These are phyloP conservation scores for Eulacestoma nigropectus DNA, from an alignment of 2,113 vertebrate genomes.

Conservation along the genomic window DNA sequence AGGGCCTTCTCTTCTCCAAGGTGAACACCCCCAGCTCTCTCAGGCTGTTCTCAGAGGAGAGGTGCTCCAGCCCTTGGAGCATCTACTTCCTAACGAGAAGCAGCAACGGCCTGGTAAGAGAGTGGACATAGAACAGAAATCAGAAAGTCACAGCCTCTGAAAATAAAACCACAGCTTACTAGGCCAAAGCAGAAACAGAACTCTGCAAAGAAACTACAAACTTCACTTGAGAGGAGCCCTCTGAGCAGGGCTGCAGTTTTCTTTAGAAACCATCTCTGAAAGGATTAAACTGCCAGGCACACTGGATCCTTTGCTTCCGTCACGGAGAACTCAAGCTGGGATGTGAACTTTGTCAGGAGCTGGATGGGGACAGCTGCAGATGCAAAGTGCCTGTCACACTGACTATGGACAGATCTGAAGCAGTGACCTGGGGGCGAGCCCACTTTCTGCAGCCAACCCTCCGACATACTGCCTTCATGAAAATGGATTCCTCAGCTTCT, in stretches of 20 bases:
- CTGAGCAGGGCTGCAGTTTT: not conserved
- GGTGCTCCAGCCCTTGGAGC: not conserved
- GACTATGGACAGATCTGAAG: not conserved
- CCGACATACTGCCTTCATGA: not conserved
- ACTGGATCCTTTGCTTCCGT: not conserved
- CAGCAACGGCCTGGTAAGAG: not conserved
- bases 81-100: not conserved
- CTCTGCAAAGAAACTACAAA: not conserved
- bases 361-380: not conserved
- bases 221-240: not conserved
- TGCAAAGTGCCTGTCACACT: not conserved
- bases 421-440: not conserved
- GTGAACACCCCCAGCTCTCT: not conserved
- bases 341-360: not conserved
- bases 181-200: not conserved
- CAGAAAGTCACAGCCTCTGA: not conserved
- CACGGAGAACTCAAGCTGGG: not conserved
- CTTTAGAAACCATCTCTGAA: not conserved
- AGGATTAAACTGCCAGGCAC: not conserved
- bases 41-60: not conserved
- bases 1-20: not conserved
- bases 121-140: not conserved
- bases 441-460: not conserved
- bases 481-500: not conserved
- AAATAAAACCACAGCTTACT: not conserved